These are phyloP conservation scores for Geodia barretti DNA, from an alignment of 37 sponge, comb jelly and placozoan species.

Conservation along the genomic window DNA sequence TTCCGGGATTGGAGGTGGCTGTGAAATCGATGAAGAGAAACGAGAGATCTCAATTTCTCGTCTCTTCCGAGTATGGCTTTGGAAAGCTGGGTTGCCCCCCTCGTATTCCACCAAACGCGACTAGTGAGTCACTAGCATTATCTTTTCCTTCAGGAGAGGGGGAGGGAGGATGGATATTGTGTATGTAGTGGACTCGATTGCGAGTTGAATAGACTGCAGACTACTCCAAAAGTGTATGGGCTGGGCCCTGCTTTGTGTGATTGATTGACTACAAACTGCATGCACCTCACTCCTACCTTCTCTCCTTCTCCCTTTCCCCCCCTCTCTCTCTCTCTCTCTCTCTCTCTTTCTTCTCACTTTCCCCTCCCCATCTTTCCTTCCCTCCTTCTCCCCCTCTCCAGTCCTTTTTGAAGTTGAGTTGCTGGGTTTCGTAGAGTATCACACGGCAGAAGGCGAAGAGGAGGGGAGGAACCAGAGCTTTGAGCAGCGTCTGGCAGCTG, in stretches of 20 bases:
- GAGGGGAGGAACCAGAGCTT: conserved; percentile 43
- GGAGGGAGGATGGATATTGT: no score
- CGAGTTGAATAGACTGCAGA: no score
- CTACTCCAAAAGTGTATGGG: no score
- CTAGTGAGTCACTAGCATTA: conserved; percentile 51
- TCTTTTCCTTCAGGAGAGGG: no score
- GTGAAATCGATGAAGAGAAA: conserved; percentile 76
- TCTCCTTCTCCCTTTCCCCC: no score
- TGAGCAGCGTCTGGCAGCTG: conserved; percentile 60
- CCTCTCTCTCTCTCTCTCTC: neutral
- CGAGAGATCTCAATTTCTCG: conserved; percentile 85
- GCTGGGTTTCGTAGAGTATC: conserved; percentile 77
- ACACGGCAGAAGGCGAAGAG: conserved; percentile 63
- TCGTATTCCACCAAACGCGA: conserved; percentile 86
- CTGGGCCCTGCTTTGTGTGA: no score
- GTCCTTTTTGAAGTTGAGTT: conserved; percentile 92
- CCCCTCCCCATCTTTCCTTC: neutral
- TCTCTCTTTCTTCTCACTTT: neutral
- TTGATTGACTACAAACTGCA: no score
- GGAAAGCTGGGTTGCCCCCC: conserved; percentile 95
- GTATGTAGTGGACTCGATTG: no score
- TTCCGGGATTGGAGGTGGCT: conserved; percentile 80
- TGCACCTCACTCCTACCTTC: no score
- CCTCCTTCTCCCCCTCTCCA: neutral
- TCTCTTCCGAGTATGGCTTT: conserved; percentile 77